These are phyloP conservation scores for Siderastrea radians DNA, from an alignment of 92 coral and sea anemone genomes.

Conservation along the genomic window DNA sequence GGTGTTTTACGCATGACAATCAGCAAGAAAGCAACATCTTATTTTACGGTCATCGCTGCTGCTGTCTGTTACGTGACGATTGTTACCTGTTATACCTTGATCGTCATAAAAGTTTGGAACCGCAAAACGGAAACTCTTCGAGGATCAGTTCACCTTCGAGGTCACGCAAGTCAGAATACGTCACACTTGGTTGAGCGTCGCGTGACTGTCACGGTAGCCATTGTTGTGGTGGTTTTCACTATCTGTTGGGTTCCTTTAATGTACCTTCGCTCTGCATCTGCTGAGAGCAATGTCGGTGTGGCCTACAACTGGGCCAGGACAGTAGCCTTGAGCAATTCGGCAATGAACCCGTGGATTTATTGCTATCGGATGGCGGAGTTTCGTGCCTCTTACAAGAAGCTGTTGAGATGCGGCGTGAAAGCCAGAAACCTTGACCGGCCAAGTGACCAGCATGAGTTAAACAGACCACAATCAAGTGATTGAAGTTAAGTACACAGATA, in stretches of 20 bases:
- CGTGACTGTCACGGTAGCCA: constrained; percentile 85
- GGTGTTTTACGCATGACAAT: constrained; percentile 71
- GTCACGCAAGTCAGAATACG: constrained; percentile 29
- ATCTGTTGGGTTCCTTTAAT: constrained; percentile 82
- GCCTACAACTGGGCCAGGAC: constrained; percentile 94
- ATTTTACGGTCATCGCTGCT: constrained; percentile 73
- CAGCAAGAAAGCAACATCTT: constrained; percentile 67
- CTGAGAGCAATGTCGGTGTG: constrained; percentile 67
- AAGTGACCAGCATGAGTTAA: constrained; percentile 34
- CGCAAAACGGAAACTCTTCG: constrained; percentile 56
- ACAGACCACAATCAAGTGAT: constrained; percentile 52
- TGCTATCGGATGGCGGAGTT: constrained; percentile 82
- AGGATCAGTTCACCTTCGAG: neutral
- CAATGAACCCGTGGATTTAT: constrained; percentile 89
- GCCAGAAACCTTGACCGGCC: constrained; percentile 44
- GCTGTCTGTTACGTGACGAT: constrained; percentile 74
- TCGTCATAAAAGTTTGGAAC: constrained; percentile 76
- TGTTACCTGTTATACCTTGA: constrained; percentile 70
- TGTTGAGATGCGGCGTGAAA: constrained; percentile 69
- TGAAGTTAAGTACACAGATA: neutral
- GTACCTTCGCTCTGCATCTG: constrained; percentile 63
- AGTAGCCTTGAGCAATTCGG: constrained; percentile 80
- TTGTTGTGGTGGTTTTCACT: constrained; percentile 77
- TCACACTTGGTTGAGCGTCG: constrained; percentile 80
- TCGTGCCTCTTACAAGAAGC: constrained; percentile 78